A percentile compares a stretch with the other conserved stretches of the same genome.
These are phyloP conservation scores for Alligator sinensis DNA, from an alignment of 2,113 vertebrate genomes.

Conservation along the genomic window DNA sequence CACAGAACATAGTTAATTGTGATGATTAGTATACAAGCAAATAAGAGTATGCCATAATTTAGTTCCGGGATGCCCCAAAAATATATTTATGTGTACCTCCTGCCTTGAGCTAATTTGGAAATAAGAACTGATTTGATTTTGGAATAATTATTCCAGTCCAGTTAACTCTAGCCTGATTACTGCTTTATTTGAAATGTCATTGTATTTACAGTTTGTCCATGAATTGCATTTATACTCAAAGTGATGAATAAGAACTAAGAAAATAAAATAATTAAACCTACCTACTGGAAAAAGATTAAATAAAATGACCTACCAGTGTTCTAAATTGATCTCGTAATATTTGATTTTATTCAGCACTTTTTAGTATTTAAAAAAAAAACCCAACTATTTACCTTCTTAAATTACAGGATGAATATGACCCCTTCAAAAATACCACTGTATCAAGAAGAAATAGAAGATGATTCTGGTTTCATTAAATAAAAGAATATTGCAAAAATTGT, in stretches of 20 bases:
- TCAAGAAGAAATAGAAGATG: slow-evolving; percentile 78
- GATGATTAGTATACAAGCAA: background rate
- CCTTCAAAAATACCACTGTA: slow-evolving; percentile 80
- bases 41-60: background rate
- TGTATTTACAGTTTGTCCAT: accelerated
- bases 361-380: background rate
- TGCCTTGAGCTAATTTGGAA: background rate
- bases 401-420: slow-evolving; percentile 85
- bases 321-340: background rate
- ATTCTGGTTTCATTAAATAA: background rate
- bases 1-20: background rate
- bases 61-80: accelerated
- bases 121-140: background rate
- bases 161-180: background rate
- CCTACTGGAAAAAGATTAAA: background rate
- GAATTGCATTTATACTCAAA: background rate
- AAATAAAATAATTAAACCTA: background rate
- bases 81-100: background rate
- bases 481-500: background rate
- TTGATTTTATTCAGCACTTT: background rate
- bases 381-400: background rate
- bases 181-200: background rate
- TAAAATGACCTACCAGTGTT: background rate
- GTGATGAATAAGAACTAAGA: background rate
- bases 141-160: background rate